Conservation (phyloP, 2,888 invertebrate species). For the Aleiodes alternator region DNA sequence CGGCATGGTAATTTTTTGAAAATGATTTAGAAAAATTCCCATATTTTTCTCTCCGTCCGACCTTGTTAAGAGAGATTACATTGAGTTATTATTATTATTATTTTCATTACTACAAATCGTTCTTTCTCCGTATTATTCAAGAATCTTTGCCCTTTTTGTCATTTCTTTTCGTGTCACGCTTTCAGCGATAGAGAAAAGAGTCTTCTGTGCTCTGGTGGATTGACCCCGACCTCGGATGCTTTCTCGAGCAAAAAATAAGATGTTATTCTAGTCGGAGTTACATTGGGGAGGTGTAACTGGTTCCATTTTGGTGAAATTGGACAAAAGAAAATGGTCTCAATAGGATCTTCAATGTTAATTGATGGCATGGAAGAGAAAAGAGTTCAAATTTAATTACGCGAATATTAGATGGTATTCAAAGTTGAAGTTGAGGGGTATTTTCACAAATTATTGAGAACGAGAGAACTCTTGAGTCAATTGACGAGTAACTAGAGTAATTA, state of each 20-base stretch:
- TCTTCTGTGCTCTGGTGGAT: constrained; percentile 15
- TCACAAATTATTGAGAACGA: constrained; percentile 8
- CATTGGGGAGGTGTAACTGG: neutral
- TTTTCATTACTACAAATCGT: neutral
- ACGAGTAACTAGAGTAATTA: constrained; percentile 1
- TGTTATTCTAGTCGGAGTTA: constrained; percentile 28
- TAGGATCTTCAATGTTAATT: constrained; percentile 2
- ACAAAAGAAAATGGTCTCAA: neutral
- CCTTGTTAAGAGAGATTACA: neutral
- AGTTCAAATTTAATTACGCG: neutral
- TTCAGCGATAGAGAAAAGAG: neutral
- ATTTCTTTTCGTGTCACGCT: constrained; percentile 10
- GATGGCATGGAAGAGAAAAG: neutral
- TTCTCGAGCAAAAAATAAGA: constrained; percentile 28
- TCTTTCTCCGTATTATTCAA: constrained; percentile 4
- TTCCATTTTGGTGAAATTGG: no score
- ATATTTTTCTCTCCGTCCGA: no score
- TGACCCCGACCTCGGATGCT: constrained; percentile 39
- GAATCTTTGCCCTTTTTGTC: neutral
- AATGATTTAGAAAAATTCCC: no score
- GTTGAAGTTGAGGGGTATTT: constrained; percentile 5
- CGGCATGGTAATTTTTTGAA: no score
- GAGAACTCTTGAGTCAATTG: constrained; percentile 2
- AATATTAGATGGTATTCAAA: constrained; percentile 5
- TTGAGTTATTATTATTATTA: constrained; percentile 8